These are phyloP conservation scores for Lynx canadensis DNA, from an alignment of 2,113 vertebrate species.

Conservation along the genomic window DNA sequence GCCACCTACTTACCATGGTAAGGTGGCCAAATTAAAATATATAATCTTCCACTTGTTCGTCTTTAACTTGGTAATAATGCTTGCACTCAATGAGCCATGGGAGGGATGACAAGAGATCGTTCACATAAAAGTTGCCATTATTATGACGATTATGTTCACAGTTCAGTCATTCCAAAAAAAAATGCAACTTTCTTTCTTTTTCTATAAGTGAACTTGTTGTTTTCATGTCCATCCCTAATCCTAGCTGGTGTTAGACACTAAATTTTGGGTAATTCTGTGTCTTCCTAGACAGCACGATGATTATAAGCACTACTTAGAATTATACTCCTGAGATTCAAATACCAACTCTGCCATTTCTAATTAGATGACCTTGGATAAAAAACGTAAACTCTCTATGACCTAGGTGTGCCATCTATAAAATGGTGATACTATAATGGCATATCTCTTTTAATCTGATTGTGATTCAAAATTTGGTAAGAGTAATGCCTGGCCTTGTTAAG, in stretches of 20 bases:
- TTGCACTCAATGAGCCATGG: neutral
- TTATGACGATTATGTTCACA: neutral
- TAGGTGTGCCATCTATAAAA: neutral
- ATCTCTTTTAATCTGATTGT: neutral
- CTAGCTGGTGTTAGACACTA: neutral
- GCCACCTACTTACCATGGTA: neutral
- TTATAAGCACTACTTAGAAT: neutral
- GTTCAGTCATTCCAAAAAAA: neutral
- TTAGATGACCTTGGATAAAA: neutral
- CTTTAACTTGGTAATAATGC: neutral
- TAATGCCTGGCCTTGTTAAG: neutral
- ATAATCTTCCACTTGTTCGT: neutral
- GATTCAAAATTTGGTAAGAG: constrained; percentile 40
- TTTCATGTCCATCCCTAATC: neutral
- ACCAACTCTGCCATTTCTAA: neutral
- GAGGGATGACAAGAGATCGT: constrained; percentile 5
- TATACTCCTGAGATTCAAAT: neutral
- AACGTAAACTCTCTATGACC: neutral
- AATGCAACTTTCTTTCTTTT: neutral
- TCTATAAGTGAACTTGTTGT: neutral
- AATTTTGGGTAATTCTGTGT: neutral
- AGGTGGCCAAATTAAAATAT: neutral
- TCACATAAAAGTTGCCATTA: neutral
- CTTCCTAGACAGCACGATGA: neutral
- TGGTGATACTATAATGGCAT: neutral